These are phyloP conservation scores for Anthopleura sola DNA, from an alignment of 64 coral and sea anemone species.

Conservation along the genomic window DNA sequence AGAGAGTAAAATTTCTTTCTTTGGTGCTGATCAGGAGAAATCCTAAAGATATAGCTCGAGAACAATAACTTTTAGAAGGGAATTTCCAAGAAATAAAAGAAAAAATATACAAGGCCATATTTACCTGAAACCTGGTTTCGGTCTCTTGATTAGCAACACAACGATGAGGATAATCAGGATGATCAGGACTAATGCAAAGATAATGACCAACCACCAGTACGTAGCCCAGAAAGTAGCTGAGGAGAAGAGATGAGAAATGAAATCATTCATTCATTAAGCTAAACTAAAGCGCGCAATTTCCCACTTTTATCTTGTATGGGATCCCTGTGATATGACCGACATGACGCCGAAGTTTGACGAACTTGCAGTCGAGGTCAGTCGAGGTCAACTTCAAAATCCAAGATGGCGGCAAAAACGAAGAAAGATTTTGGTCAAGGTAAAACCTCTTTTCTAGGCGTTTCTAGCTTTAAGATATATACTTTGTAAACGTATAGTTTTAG, in stretches of 20 bases:
- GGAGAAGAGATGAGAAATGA: background rate
- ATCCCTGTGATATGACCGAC: background rate
- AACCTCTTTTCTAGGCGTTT: too few species aligned
- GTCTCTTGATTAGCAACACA: conserved; percentile 35
- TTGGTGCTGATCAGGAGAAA: too few species aligned
- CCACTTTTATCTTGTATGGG: background rate
- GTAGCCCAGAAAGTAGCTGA: conserved; percentile 50
- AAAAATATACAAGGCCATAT: too few species aligned
- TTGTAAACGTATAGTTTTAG: background rate
- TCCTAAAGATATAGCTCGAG: too few species aligned
- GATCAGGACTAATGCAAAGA: conserved; percentile 37
- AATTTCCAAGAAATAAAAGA: too few species aligned
- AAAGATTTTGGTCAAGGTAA: too few species aligned
- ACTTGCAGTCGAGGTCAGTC: too few species aligned
- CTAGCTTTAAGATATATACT: background rate
- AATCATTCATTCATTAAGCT: background rate
- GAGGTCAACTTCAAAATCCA: background rate
- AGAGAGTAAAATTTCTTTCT: too few species aligned
- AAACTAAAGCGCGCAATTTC: background rate
- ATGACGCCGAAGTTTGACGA: too few species aligned
- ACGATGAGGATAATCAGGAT: conserved; percentile 45
- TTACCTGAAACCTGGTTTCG: conserved; percentile 34
- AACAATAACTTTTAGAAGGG: too few species aligned
- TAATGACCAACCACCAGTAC: conserved; percentile 54
- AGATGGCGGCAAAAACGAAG: background rate